Evolutionary conservation across 2,888 invertebrate species (phyloP), one percentile per base, ranked within the genome.

Genomic region (Drosophila mimetica): DNA sequence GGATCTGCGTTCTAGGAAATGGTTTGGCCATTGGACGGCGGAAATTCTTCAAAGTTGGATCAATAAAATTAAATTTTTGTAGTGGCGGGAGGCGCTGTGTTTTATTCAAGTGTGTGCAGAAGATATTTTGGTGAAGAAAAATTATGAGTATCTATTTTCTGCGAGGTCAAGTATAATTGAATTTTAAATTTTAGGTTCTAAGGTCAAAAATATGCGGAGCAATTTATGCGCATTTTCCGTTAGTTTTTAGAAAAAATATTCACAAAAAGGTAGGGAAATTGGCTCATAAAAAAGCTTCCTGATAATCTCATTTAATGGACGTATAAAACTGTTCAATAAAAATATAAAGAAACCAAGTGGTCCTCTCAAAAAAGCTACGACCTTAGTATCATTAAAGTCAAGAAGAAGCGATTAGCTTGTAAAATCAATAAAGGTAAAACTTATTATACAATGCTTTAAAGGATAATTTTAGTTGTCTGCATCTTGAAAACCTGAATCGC

Each of bases 61-160:
- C 9, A 75, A 83, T 77, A 83, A 83, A 78, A n/a, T 11, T 46
- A 13, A 1, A 48, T 1, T 5, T 0, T 18, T 41, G 34, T 34
- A 47, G 44, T 30, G 59, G 37, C 36, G 65, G 18, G 11, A 11
- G 11, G 60, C 5, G 22, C 20, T 22, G 53, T 30, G 59, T 78
- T 78, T 78, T 50, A 64, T 55, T 76, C 22, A 0, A 47, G 30
- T 1, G 32, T 16, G 13, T 6, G 53, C 8, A 4, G 7, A 7
- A 25, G 22, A 22, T 22, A 7, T 25, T 25, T 25, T 25, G 7
- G 25, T 6, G 6, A 22, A 22, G 50, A 16, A 0, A 6, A 4
- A 16, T 9, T 2, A 16, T 25, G 3, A 7, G n/a, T n/a, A 22
- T n/a, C 13, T 8, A 22, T 32, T 14, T 9, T 14, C 9, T n/a